Evolutionary conservation across 2,797 vertebrate genomes (phyloP).

Genomic region (Coracias cyanogaster): DNA sequence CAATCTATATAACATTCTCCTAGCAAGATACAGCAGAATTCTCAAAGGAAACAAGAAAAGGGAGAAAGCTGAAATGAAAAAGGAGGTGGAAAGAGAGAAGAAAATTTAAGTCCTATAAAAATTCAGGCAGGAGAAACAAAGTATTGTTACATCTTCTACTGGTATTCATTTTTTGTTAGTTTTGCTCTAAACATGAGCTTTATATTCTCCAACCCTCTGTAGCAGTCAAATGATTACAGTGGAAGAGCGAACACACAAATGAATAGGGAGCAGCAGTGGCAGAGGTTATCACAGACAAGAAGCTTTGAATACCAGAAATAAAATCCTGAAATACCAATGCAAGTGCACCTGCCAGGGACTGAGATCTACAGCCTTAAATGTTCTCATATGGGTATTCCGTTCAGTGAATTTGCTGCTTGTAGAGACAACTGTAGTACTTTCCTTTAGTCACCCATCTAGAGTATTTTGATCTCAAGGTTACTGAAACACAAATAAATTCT

Average conservation of each 20-base stretch:
- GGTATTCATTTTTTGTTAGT: neutral
- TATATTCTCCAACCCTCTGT: neutral
- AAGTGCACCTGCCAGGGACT: neutral
- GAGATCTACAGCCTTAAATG: neutral
- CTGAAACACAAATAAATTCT: constrained; percentile 32
- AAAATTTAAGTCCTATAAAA: neutral
- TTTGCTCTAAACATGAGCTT: neutral
- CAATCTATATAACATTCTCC: neutral
- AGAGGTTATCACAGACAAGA: neutral
- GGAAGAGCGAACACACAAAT: neutral
- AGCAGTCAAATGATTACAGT: neutral
- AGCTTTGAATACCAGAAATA: constrained; percentile 19
- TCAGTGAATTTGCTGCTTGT: neutral
- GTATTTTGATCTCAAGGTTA: constrained; percentile 34
- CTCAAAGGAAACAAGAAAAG: neutral
- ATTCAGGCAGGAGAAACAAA: neutral
- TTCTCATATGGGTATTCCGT: neutral
- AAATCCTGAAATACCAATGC: neutral
- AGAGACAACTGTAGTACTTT: constrained; percentile 27
- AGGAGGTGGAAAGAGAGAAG: neutral
- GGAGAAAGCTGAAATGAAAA: neutral
- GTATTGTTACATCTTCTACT: neutral
- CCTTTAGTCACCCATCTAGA: neutral
- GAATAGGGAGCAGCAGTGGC: neutral
- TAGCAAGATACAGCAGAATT: neutral